Evolutionary conservation across 2,113 vertebrate genomes (phyloP), one percentile per base, ranked within the genome.

Genomic region (Pseudonaja textilis): DNA sequence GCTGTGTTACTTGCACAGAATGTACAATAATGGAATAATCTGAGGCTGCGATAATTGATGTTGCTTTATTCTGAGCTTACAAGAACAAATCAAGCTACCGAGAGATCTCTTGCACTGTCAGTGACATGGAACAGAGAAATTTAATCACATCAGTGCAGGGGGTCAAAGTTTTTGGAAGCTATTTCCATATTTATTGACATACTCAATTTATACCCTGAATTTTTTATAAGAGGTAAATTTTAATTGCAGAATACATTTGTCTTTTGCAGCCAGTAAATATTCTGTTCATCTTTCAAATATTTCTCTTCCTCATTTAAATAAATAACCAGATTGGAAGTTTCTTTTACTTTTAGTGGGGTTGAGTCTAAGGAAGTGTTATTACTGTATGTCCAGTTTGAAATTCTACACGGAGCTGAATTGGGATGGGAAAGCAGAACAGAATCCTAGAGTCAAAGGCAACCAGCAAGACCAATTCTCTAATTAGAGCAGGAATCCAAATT

Each of bases 101-200:
- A 93, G 52, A 88, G 2, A 91, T 94, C 34, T 26, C 81, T 14
- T 57, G n/a, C 88, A 92, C 85, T 57, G 34, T 64, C 12, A 11
- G 16, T 18, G 87, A 59, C 18, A 45, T 0, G 1, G 81, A 10
- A 9, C 87, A 3, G 7, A 42, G 89, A 92, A 14, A 92, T 57
- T 89, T 93, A 52, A 85, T 91, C 91, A 55, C 90, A 81, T 87
- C 92, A 89, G 69, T 0, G 0, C 59, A 29, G 85, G 56, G 88
- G 50, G 88, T 50, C 26, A 34, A 95, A 90, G 61, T 74, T 69
- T 81, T 91, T 3, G 3, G 92, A 93, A 95, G 54, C 56, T 55
- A 95, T 97, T 96, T 96, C 96, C 96, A 95, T 96, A 93, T 96
- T 96, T 96, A 97, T 92, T 95, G 96, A 96, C 94, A 96, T 94